These are phyloP conservation scores for Perizoma affinitatum DNA, from an alignment of 2,888 invertebrate genomes.

Conservation along the genomic window DNA sequence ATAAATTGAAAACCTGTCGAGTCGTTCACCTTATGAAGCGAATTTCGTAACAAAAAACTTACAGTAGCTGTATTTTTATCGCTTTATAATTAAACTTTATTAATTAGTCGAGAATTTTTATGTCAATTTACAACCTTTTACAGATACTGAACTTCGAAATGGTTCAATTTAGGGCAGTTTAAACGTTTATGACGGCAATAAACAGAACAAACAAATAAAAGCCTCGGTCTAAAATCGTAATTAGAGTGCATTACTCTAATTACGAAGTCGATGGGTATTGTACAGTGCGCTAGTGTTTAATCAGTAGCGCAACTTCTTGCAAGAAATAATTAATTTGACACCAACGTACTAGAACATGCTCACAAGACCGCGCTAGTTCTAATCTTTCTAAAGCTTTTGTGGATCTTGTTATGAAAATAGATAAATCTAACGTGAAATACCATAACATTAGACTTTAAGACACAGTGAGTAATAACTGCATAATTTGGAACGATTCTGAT, in stretches of 20 bases:
- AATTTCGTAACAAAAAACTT: slow-evolving; percentile 15
- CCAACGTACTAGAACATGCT: no score
- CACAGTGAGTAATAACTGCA: no score
- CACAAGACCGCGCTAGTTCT: no score
- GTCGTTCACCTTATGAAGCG: background rate
- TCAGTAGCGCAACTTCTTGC: slow-evolving; percentile 9
- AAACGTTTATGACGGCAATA: slow-evolving; percentile 52
- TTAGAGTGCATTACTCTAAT: no score
- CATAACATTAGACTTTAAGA: no score
- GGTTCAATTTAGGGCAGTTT: slow-evolving; percentile 53
- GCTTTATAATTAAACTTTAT: slow-evolving; percentile 52
- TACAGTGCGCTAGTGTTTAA: slow-evolving; percentile 24
- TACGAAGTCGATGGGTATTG: slow-evolving; percentile 64
- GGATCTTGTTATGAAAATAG: no score
- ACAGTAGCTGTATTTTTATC: slow-evolving; percentile 35
- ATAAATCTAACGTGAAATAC: no score
- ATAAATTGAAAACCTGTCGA: no score
- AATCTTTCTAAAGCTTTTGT: no score
- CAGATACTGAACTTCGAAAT: slow-evolving; percentile 44
- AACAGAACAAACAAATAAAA: slow-evolving; percentile 55
- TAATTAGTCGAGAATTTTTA: slow-evolving; percentile 56
- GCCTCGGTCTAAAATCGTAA: slow-evolving; percentile 63
- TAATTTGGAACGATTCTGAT: no score
- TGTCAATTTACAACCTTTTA: slow-evolving; percentile 55
- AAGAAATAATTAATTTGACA: no score